These are phyloP conservation scores for Belonocnema kinseyi DNA, from an alignment of 1,140 invertebrate species.

Conservation along the genomic window DNA sequence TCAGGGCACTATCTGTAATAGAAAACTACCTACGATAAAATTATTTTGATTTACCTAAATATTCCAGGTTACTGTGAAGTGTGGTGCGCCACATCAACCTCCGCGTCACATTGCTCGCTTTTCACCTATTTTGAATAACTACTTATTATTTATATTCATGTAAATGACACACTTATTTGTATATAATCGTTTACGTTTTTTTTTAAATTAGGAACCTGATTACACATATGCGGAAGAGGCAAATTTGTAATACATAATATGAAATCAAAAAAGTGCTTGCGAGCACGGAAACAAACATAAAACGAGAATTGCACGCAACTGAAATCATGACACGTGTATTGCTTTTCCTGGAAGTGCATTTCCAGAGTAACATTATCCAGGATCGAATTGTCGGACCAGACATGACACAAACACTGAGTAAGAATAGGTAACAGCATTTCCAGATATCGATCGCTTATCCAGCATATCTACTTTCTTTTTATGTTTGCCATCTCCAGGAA, in stretches of 20 bases:
- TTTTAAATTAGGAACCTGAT: background rate
- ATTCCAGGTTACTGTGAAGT: too few species aligned
- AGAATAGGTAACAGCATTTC: background rate
- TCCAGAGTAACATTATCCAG: background rate
- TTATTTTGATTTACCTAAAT: too few species aligned
- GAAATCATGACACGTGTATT: constrained; percentile 6
- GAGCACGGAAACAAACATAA: background rate
- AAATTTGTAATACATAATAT: background rate
- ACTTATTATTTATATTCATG: too few species aligned
- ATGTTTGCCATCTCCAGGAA: background rate
- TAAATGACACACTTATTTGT: background rate
- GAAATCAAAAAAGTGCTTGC: background rate
- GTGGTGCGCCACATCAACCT: too few species aligned
- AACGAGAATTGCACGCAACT: background rate
- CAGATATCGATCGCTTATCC: background rate
- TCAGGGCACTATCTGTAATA: too few species aligned
- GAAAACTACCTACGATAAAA: too few species aligned
- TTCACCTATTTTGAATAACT: too few species aligned
- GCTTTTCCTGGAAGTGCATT: constrained; percentile 4
- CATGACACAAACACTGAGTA: background rate
- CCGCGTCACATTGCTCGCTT: too few species aligned
- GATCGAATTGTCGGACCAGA: background rate
- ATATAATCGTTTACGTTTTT: background rate
- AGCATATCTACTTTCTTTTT: background rate
- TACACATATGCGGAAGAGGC: background rate